phyloP scores from a whole-genome alignment of 2,113 vertebrate species.

The Rhinolophus sinicus region DNA sequence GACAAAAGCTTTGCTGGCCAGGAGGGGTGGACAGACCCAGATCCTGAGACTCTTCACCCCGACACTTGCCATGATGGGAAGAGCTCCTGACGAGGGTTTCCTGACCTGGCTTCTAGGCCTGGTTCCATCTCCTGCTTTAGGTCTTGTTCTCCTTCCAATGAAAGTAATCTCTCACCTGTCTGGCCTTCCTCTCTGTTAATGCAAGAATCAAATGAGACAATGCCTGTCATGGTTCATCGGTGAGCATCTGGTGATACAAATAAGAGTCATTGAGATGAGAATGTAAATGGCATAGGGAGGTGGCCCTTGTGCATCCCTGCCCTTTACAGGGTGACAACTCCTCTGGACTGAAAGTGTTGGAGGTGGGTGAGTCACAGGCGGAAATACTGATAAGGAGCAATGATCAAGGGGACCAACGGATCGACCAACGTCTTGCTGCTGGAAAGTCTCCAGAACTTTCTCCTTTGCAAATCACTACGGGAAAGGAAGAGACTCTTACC shows the following conservation, averaged over 20 bases:
- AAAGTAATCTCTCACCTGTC: not conserved
- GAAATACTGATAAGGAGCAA: not conserved
- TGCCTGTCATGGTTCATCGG: not conserved
- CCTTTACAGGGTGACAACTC: not conserved
- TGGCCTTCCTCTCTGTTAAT: not conserved
- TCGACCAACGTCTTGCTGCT: not conserved
- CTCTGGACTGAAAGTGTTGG: not conserved
- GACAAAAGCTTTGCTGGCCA: not conserved
- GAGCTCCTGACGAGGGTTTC: not conserved
- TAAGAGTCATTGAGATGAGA: not conserved
- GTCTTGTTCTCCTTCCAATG: not conserved
- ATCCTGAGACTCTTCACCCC: not conserved
- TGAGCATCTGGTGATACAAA: not conserved
- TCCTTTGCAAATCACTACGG: not conserved
- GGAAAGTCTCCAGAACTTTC: not conserved
- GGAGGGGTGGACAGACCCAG: not conserved
- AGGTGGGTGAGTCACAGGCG: not conserved
- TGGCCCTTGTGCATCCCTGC: not conserved
- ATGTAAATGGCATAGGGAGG: not conserved
- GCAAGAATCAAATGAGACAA: not conserved
- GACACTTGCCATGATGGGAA: accelerated
- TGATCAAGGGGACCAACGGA: accelerated
- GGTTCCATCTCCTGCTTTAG: not conserved
- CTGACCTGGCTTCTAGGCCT: not conserved
- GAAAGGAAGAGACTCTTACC: not conserved